phyloP scores from a whole-genome alignment of 2,113 vertebrate species.

The Aythya baeri region DNA sequence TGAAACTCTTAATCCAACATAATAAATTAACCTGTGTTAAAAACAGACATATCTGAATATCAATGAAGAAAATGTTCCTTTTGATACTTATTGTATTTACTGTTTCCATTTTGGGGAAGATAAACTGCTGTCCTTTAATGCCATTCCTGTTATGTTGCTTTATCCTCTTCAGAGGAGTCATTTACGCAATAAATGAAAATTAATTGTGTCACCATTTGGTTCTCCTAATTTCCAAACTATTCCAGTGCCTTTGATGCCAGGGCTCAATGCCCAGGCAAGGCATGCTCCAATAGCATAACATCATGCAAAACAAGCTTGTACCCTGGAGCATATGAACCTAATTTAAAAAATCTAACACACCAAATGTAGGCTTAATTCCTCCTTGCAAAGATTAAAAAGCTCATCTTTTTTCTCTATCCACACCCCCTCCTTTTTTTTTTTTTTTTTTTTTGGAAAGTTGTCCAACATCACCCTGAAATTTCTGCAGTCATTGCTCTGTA shows the following conservation, averaged over 20 bases:
- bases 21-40: neutral
- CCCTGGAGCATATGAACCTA: conserved; percentile 2
- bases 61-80: neutral
- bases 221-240: conserved; percentile 21
- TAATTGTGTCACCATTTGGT: conserved; percentile 31
- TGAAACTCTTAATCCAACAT: neutral
- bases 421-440: neutral
- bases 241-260: conserved; percentile 3
- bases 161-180: neutral
- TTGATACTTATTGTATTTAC: neutral
- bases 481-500: neutral
- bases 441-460: neutral
- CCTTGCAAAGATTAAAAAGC: neutral
- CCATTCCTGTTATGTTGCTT: neutral
- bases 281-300: conserved; percentile 2
- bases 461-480: neutral
- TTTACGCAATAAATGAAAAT: conserved; percentile 45
- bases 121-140: neutral
- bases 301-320: neutral
- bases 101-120: neutral
- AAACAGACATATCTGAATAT: neutral
- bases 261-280: conserved; percentile 55
- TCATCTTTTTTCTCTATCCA: neutral
- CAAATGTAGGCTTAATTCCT: conserved; percentile 36
- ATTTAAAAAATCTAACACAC: conserved; percentile 32